phyloP scores from a whole-genome alignment of 1,140 invertebrate species.

The Drosophila saltans region DNA sequence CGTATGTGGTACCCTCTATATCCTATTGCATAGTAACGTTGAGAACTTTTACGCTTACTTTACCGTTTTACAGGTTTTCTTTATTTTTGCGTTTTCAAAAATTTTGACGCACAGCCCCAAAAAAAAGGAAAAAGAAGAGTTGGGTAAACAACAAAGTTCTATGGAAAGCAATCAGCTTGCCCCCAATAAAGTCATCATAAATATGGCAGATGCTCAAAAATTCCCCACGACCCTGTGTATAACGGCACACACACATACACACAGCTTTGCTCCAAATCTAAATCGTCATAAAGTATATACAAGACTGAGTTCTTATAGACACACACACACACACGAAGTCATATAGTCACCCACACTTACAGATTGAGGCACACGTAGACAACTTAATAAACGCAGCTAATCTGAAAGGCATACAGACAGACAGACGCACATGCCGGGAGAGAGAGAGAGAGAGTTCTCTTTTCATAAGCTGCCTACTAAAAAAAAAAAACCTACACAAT shows the following conservation, averaged over 20 bases:
- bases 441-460: slow-evolving; percentile 16
- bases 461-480: slow-evolving; percentile 29
- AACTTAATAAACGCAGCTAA: slow-evolving; percentile 62
- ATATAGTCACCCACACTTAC: not conserved
- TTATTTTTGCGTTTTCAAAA: slow-evolving; percentile 14
- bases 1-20: too few species aligned
- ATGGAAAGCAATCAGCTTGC: slow-evolving; percentile 41
- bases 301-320: slow-evolving; percentile 7
- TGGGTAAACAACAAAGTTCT: slow-evolving; percentile 32
- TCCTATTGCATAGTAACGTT: not conserved
- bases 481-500: slow-evolving; percentile 58
- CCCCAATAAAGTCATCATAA: slow-evolving; percentile 62
- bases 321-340: slow-evolving; percentile 12
- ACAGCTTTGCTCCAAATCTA: slow-evolving; percentile 28
- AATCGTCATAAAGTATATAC: slow-evolving; percentile 40
- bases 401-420: slow-evolving; percentile 34
- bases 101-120: not conserved
- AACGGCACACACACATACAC: too few species aligned
- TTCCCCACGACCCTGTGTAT: not conserved
- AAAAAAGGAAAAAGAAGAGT: not conserved
- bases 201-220: slow-evolving; percentile 43
- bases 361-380: slow-evolving; percentile 8
- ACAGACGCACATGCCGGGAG: slow-evolving; percentile 12
- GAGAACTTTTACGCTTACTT: slow-evolving; percentile 10
- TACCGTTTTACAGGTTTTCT: slow-evolving; percentile 23